Conservation (phyloP, 1,140 invertebrate species). For the Lepidurus couesii region DNA sequence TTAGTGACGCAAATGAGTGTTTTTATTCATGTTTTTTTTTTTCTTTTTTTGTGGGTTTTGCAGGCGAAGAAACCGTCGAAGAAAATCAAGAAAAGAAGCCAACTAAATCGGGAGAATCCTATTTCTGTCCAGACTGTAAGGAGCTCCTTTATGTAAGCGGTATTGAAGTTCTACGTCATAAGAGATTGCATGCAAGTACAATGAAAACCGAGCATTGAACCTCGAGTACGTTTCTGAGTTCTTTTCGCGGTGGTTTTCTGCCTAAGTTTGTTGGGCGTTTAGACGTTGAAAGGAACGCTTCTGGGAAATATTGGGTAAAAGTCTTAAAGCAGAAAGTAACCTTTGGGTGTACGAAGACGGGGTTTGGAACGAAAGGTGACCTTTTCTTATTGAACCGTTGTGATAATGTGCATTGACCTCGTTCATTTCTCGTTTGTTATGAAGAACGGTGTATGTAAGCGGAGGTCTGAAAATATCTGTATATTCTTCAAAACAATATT, state of each 20-base stretch:
- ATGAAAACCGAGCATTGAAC: constrained; percentile 58
- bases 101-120: constrained; percentile 53
- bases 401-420: not conserved
- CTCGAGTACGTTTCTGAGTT: too few relatives aligned
- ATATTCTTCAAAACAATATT: too few relatives aligned
- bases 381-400: constrained; percentile 1
- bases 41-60: constrained; percentile 27
- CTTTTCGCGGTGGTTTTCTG: too few relatives aligned
- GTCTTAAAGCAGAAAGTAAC: not conserved
- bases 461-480: too few relatives aligned
- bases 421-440: not conserved
- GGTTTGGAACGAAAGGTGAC: not conserved
- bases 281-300: constrained; percentile 40
- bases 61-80: not conserved
- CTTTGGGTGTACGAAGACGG: constrained; percentile 17
- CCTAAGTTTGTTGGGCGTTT: too few relatives aligned
- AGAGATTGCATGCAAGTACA: constrained; percentile 47
- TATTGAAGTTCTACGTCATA: constrained; percentile 50
- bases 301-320: not conserved
- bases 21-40: constrained; percentile 27
- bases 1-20: not conserved
- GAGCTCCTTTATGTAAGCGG: constrained; percentile 62
- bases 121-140: constrained; percentile 61
- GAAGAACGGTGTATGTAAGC: not conserved
- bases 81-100: not conserved